These are phyloP conservation scores for Odontamblyopus lacepedii DNA, from an alignment of 2,797 vertebrate species.

Conservation along the genomic window DNA sequence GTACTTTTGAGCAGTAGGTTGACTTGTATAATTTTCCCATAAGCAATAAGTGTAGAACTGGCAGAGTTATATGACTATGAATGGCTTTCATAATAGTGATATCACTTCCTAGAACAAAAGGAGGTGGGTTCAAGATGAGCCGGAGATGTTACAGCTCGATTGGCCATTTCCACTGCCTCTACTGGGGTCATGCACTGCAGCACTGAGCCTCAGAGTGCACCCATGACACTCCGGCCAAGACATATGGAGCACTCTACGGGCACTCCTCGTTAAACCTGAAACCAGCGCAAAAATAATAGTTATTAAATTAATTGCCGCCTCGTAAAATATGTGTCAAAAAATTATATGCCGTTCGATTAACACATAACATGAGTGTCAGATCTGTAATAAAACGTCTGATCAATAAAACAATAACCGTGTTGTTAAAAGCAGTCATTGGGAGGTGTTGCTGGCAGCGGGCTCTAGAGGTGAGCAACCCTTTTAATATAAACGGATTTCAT, in stretches of 20 bases:
- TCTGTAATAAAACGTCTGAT: slow-evolving; percentile 96
- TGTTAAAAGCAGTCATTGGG: slow-evolving; percentile 96
- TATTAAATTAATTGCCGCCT: slow-evolving; percentile 96
- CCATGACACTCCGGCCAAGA: slow-evolving; percentile 84
- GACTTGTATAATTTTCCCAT: slow-evolving; percentile 83
- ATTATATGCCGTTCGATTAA: slow-evolving; percentile 98
- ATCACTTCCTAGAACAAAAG: slow-evolving; percentile 82
- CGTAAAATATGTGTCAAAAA: slow-evolving; percentile 93
- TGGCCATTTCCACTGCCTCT: slow-evolving; percentile 82
- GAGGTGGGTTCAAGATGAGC: slow-evolving; percentile 55
- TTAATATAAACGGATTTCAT: slow-evolving; percentile 99
- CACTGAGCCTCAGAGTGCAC: slow-evolving; percentile 80
- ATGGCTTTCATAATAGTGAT: slow-evolving; percentile 80
- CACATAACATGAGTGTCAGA: slow-evolving; percentile 98
- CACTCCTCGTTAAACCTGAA: slow-evolving; percentile 83
- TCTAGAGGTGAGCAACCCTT: slow-evolving; percentile 99
- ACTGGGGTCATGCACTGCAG: slow-evolving; percentile 84
- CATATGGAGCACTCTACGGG: slow-evolving; percentile 86
- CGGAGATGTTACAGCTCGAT: slow-evolving; percentile 73
- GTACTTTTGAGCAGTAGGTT: slow-evolving; percentile 74
- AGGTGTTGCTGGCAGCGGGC: slow-evolving; percentile 89
- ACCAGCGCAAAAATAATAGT: slow-evolving; percentile 90
- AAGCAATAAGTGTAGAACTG: slow-evolving; percentile 79
- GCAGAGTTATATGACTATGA: slow-evolving; percentile 76
- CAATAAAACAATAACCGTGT: slow-evolving; percentile 99